phyloP scores from a whole-genome alignment of 1,140 invertebrate species.

The Pissodes strobi region DNA sequence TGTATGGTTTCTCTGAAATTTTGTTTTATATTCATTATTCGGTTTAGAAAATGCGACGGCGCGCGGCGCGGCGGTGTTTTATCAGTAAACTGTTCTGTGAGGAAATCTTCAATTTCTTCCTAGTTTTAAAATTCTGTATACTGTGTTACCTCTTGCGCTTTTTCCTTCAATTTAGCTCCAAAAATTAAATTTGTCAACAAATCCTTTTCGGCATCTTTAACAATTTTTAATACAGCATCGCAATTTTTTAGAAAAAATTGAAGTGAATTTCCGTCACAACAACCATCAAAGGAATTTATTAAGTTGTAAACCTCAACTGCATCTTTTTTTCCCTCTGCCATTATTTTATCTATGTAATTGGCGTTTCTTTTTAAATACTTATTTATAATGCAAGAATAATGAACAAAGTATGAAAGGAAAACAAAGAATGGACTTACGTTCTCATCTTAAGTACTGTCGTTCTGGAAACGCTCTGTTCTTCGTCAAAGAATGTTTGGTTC shows the following conservation, averaged over 20 bases:
- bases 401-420: too few species aligned
- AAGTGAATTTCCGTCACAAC: neutral
- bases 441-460: too few species aligned
- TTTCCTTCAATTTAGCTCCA: conserved; percentile 12
- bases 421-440: too few species aligned
- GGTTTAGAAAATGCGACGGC: conserved; percentile 2
- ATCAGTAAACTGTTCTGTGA: conserved; percentile 8
- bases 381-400: too few species aligned
- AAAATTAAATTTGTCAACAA: neutral
- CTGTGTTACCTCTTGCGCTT: conserved; percentile 17
- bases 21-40: conserved; percentile 13
- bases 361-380: too few species aligned
- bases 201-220: neutral
- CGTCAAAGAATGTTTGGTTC: too few species aligned
- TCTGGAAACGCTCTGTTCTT: too few species aligned
- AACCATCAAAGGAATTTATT: conserved; percentile 2
- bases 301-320: neutral
- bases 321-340: neutral
- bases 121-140: conserved; percentile 5
- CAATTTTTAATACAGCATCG: conserved; percentile 5
- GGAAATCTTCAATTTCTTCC: conserved; percentile 14
- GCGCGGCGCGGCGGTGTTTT: too few species aligned
- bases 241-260: conserved; percentile 14
- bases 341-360: too few species aligned
- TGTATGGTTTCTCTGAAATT: neutral